phyloP scores from a whole-genome alignment of 2,888 invertebrate species.

The Tanytarsus gracilentus region DNA sequence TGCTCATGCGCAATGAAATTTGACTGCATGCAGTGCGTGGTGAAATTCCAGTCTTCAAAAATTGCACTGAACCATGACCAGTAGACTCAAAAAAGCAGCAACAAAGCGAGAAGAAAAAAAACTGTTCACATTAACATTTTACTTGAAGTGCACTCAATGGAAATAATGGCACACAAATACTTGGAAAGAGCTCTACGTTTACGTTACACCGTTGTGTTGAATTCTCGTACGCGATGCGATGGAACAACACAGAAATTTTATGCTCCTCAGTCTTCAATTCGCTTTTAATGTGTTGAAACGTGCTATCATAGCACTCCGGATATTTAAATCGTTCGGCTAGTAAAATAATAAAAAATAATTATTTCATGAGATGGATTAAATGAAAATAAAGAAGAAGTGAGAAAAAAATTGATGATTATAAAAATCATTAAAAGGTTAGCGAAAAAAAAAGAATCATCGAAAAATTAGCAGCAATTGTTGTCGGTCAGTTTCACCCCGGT shows the following conservation, averaged over 20 bases:
- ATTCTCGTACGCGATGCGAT: neutral
- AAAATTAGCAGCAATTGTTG: neutral
- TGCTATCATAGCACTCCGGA: neutral
- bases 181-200: neutral
- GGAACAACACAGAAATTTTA: slow-evolving; percentile 13
- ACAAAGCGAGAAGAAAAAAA: neutral
- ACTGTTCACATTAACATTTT: neutral
- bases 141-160: slow-evolving; percentile 15
- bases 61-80: slow-evolving; percentile 16
- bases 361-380: neutral
- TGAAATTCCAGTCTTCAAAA: slow-evolving; percentile 10
- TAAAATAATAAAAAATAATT: too few species aligned
- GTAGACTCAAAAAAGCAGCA: slow-evolving; percentile 7
- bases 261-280: slow-evolving; percentile 7
- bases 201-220: neutral
- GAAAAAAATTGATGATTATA: neutral
- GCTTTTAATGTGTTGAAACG: slow-evolving; percentile 7
- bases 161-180: slow-evolving; percentile 6
- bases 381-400: neutral
- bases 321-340: neutral
- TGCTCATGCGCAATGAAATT: neutral
- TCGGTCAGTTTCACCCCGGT: neutral
- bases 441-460: neutral
- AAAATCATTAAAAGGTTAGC: slow-evolving; percentile 8
- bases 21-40: neutral